Evolutionary conservation across 2,888 invertebrate species (phyloP), one percentile per base, ranked within the genome.

Genomic region (Amblyteles armatorius): DNA sequence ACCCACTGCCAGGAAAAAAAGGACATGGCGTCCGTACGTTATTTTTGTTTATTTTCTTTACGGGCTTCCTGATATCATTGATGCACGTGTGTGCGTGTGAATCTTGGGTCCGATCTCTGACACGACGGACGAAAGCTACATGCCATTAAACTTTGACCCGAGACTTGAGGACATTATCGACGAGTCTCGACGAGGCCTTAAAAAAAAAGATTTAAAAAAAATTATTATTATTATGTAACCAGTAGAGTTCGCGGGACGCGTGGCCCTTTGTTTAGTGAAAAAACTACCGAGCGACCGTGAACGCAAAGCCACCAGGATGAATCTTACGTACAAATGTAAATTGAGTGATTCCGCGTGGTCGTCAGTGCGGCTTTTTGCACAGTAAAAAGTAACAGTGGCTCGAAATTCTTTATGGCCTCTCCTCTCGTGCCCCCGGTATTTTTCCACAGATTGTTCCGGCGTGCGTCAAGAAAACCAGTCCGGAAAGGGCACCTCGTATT

Each of bases 381-480:
- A 22, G 22, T 29, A 2, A 44, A 50, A 52, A 76, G 16, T 48
- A 44, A 63, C n/a, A 65, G 50, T 7, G 16, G 65, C 50, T 40
- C 16, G 33, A 63, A 65, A 76, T 76, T 76, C 22, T 48, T 63
- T 50, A 33, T 65, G 60, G 50, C 33, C 48, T 63, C 50, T n/a
- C 33, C 11, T 19, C 36, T 50, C 29, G 19, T 13, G 13, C 5
- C 29, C 7, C 13, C 63, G 13, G 72, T 73, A 40, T 29, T 73
- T 73, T 57, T 73, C 72, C 72, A 76, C 63, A 65, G 63, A 50
- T 76, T 76, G 63, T 76, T 76, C 74, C 33, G 26, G 9, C 13
- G 26, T 40, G 19, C 22, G 13, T 63, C 3, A 22, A 33, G 7
- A 50, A 26, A 76, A 76, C 63, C 29, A 65, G 74, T 76, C 44